Evolutionary conservation across 2,797 vertebrate genomes (phyloP).

Genomic region (Pseudotriccus pelzelni): DNA sequence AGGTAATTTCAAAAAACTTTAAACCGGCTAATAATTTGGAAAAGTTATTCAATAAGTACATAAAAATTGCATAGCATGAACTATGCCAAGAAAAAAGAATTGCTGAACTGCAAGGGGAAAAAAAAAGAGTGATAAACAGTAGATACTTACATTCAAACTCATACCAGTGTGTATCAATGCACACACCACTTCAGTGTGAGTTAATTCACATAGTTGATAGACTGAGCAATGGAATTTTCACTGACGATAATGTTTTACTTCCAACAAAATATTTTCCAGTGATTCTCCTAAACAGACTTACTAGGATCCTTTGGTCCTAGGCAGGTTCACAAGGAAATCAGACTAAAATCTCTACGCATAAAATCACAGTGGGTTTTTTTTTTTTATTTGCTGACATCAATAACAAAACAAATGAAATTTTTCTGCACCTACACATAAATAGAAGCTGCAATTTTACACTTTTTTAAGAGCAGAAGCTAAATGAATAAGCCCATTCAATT

Average conservation of each 20-base stretch:
- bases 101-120: neutral
- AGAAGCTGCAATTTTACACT: neutral
- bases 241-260: neutral
- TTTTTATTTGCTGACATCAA: neutral
- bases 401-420: neutral
- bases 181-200: neutral
- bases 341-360: neutral
- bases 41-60: neutral
- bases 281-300: neutral
- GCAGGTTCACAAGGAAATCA: neutral
- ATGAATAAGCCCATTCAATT: neutral
- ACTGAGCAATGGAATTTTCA: neutral
- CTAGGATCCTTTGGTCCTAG: neutral
- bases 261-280: neutral
- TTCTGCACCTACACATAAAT: neutral
- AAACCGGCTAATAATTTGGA: neutral
- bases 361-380: fast-evolving
- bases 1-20: neutral
- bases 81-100: neutral
- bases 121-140: neutral
- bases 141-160: neutral
- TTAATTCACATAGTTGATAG: neutral
- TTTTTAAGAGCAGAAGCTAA: neutral
- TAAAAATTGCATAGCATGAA: neutral
- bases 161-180: neutral